Percentiles rank a stretch among this genome's conserved stretches.
These are phyloP conservation scores for Amniataba percoides DNA, from an alignment of 2,797 vertebrate genomes.

Conservation along the genomic window DNA sequence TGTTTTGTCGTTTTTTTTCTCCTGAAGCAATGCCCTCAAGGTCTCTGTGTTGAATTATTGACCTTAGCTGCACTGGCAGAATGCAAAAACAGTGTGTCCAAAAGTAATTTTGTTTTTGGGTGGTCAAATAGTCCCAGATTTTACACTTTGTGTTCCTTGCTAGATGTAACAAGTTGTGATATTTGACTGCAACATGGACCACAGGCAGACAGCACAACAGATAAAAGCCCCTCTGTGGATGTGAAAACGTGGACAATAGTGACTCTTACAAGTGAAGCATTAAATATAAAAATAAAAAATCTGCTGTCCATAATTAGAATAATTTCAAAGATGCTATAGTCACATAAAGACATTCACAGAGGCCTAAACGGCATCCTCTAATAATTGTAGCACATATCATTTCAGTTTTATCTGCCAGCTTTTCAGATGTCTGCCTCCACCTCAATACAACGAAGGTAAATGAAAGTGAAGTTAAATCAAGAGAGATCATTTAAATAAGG, in stretches of 20 bases:
- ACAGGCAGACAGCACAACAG: background rate
- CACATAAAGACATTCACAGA: background rate
- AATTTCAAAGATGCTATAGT: background rate
- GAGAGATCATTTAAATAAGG: no score
- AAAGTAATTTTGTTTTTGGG: constrained; percentile 5
- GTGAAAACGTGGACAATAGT: background rate
- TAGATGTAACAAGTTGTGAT: background rate
- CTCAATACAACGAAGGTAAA: background rate
- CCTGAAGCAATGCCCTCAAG: constrained; percentile 26
- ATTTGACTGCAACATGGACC: constrained; percentile 5
- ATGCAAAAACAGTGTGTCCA: background rate
- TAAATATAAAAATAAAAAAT: no score
- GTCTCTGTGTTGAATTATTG: background rate
- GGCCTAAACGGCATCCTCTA: background rate
- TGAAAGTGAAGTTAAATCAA: background rate
- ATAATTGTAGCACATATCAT: no score
- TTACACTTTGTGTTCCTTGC: background rate
- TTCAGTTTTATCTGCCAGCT: background rate
- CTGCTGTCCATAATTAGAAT: background rate
- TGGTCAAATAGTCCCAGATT: background rate
- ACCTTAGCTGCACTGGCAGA: constrained; percentile 6
- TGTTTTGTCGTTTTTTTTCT: constrained; percentile 21
- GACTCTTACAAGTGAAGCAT: background rate
- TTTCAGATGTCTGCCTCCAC: background rate
- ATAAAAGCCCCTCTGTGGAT: background rate